These are phyloP conservation scores for Atrichornis clamosus DNA, from an alignment of 2,113 vertebrate genomes.

Conservation along the genomic window DNA sequence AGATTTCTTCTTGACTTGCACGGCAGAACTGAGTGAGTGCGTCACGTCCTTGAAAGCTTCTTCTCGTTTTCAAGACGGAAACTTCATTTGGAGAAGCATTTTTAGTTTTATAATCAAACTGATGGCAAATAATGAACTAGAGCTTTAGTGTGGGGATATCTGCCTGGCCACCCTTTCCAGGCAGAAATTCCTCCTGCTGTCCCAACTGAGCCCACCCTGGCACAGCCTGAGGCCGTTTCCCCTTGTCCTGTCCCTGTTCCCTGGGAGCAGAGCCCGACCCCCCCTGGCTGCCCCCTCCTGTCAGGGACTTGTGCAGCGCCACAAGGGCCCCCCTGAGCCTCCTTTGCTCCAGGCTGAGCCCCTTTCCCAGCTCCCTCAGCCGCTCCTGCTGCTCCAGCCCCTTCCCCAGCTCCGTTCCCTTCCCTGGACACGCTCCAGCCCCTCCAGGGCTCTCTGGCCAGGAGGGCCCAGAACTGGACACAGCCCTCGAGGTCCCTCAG, in stretches of 20 bases:
- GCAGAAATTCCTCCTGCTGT: too few species aligned
- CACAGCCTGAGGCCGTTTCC: not conserved
- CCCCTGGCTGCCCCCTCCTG: not conserved
- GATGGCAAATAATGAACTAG: too few species aligned
- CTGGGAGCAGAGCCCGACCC: not conserved
- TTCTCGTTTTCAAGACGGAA: not conserved
- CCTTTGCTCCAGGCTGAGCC: too few species aligned
- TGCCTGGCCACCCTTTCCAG: not conserved
- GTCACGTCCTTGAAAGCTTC: not conserved
- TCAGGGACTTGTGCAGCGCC: not conserved
- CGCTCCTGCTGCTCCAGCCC: too few species aligned
- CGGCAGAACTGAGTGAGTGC: accelerated
- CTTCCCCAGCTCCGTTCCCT: too few species aligned
- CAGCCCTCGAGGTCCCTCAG: too few species aligned
- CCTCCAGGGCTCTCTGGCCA: too few species aligned
- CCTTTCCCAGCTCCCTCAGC: too few species aligned
- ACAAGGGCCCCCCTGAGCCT: too few species aligned
- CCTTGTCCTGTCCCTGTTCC: not conserved
- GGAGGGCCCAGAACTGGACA: too few species aligned
- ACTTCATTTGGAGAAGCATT: not conserved
- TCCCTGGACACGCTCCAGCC: too few species aligned
- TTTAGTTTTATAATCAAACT: not conserved
- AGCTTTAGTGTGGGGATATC: too few species aligned
- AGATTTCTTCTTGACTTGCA: not conserved
- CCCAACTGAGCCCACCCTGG: not conserved